phyloP scores from a whole-genome alignment of 2,113 vertebrate genomes.

The Apaloderma vittatum region DNA sequence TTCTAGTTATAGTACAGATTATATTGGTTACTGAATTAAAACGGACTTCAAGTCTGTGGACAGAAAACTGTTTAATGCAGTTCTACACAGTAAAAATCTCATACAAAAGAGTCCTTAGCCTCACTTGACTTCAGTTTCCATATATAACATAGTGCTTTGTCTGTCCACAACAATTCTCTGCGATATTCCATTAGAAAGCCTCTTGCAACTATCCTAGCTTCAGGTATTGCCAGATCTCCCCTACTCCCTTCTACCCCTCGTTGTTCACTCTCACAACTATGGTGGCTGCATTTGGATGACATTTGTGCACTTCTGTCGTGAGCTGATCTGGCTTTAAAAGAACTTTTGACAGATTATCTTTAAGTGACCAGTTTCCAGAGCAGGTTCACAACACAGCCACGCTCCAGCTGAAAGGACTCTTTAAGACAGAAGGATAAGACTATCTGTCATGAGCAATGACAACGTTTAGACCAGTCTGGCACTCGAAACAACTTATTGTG shows the following conservation, averaged over 20 bases:
- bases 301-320: accelerated
- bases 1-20: not conserved
- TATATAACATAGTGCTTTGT: not conserved
- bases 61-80: not conserved
- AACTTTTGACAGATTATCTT: not conserved
- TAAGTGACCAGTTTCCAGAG: not conserved
- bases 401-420: not conserved
- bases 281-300: not conserved
- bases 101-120: not conserved
- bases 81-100: not conserved
- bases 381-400: not conserved
- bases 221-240: not conserved
- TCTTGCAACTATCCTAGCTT: not conserved
- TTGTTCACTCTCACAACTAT: not conserved
- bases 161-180: not conserved
- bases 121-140: not conserved
- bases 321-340: not conserved
- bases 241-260: accelerated
- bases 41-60: not conserved
- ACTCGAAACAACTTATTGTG: not conserved
- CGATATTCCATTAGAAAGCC: not conserved
- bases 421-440: not conserved
- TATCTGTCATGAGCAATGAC: not conserved
- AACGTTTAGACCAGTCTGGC: not conserved
- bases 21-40: not conserved